These are phyloP conservation scores for Aphis gossypii DNA, from an alignment of 1,140 invertebrate species.

Conservation along the genomic window DNA sequence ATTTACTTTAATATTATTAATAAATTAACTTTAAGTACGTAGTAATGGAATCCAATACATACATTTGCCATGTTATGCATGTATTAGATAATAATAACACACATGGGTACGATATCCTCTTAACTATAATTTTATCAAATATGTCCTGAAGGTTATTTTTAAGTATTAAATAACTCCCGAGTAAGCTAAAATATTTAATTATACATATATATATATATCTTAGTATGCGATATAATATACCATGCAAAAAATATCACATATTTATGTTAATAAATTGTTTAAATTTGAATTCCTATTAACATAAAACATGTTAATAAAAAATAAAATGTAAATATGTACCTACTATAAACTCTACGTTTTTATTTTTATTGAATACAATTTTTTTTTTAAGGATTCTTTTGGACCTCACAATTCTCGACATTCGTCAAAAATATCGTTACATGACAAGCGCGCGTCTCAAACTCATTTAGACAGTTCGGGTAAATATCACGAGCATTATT, in stretches of 20 bases:
- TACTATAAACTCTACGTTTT: neutral
- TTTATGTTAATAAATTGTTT: neutral
- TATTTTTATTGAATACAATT: neutral
- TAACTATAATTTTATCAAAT: neutral
- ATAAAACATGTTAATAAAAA: neutral
- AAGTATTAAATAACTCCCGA: no score
- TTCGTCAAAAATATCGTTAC: slow-evolving; percentile 67
- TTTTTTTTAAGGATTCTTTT: slow-evolving; percentile 64
- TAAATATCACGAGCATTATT: neutral
- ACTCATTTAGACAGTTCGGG: slow-evolving; percentile 52
- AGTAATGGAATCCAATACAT: no score
- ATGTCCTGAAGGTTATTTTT: neutral
- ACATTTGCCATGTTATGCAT: neutral
- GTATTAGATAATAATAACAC: neutral
- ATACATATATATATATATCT: no score
- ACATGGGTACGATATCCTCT: neutral
- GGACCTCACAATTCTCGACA: slow-evolving; percentile 65
- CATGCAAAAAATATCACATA: neutral
- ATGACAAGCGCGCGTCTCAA: slow-evolving; percentile 64
- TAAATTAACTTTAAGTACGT: no score
- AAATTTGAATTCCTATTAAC: neutral
- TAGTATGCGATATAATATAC: no score
- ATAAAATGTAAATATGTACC: neutral
- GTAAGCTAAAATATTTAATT: no score
- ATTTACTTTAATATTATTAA: neutral